Base-by-base conservation (phyloP, 2,888 invertebrate species). In the Fragum fragum region DNA sequence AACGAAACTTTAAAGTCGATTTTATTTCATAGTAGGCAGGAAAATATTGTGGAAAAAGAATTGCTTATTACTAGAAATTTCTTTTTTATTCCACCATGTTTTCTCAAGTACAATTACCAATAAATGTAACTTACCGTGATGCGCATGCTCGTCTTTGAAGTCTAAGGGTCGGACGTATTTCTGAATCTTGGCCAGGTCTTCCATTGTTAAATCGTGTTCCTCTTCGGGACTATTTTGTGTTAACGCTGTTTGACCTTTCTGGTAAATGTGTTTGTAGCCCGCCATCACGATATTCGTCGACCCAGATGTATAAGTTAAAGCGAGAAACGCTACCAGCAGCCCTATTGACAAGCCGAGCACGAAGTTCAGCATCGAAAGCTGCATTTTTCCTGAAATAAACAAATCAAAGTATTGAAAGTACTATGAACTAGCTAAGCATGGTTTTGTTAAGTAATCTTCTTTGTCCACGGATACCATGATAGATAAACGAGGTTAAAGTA, bases 331-430 rank as follows among this genome's bases (percentile, higher is more conserved):
- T 42, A 81, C 66, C 29, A 88, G 78, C 16, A 88, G 74, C 16
- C 88, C 88, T 23, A 86, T 78, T 9, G 82, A 73, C 36, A 88
- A 72, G 9, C 88, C 88, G 52, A 88, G 73, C 18, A 78, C 73
- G 70, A 88, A 88, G 61, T 88, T 86, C 7, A 83, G 61, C 21
- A 80, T 74, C 11, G 81, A 57, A 14, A 76, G 72, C 75, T 85
- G 85, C 81, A 81, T 79, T 55, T 36, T 18, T 7, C 53, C 81
- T 79, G 76, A 29, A 81, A 81, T 26, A 47, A 57, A 6, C 70
- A 71, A 11, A 29, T 1, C n/a, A n/a, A n/a, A n/a, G n/a, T n/a
- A n/a, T n/a, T n/a, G n/a, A n/a, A n/a, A n/a, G n/a, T n/a, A n/a
- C n/a, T n/a, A 47, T 14, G 1, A 69, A 42, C n/a, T n/a, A n/a